Percentiles rank a stretch among this genome's conserved stretches.
phyloP scores from a whole-genome alignment of 2,113 vertebrate species.

The Zeus faber region DNA sequence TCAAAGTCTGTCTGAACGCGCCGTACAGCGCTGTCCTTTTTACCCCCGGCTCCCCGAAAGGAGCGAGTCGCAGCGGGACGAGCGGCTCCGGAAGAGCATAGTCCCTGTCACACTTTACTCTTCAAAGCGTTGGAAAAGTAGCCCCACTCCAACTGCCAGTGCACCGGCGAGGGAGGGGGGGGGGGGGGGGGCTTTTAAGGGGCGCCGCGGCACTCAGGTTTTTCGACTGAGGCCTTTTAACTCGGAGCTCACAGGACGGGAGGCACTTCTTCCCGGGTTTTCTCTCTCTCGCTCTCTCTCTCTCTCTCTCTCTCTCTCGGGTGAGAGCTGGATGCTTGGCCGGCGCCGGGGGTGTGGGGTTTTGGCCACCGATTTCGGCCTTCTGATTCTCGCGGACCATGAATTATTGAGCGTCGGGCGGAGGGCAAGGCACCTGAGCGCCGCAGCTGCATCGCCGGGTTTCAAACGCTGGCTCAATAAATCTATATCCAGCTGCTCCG shows the following conservation, averaged over 20 bases:
- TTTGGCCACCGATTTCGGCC: conserved; percentile 62
- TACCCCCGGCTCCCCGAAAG: conserved; percentile 24
- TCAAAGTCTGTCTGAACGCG: conserved; percentile 2
- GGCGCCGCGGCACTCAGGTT: too few relatives aligned
- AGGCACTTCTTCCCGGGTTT: too few relatives aligned
- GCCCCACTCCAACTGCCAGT: conserved; percentile 19
- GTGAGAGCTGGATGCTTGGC: too few relatives aligned
- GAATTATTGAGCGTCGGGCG: conserved; percentile 68
- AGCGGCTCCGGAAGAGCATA: conserved; percentile 31
- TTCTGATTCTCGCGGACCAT: conserved; percentile 52
- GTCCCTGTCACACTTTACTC: conserved; percentile 22
- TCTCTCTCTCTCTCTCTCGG: too few relatives aligned
- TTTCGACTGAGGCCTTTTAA: conserved; percentile 49
- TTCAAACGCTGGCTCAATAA: too few relatives aligned
- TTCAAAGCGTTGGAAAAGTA: conserved; percentile 31
- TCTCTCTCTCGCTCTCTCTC: too few relatives aligned
- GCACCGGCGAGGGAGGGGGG: too few relatives aligned
- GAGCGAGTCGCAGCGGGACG: conserved; percentile 20
- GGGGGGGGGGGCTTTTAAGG: too few relatives aligned
- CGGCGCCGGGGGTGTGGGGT: conserved; percentile 46
- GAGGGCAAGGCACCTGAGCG: conserved; percentile 55
- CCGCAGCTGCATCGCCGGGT: conserved; percentile 37
- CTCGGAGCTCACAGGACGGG: too few relatives aligned
- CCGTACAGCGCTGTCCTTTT: conserved; percentile 49
- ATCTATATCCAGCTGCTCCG: too few relatives aligned